Base-by-base conservation (phyloP, 2,888 invertebrate species). In the Tigriopus californicus region DNA sequence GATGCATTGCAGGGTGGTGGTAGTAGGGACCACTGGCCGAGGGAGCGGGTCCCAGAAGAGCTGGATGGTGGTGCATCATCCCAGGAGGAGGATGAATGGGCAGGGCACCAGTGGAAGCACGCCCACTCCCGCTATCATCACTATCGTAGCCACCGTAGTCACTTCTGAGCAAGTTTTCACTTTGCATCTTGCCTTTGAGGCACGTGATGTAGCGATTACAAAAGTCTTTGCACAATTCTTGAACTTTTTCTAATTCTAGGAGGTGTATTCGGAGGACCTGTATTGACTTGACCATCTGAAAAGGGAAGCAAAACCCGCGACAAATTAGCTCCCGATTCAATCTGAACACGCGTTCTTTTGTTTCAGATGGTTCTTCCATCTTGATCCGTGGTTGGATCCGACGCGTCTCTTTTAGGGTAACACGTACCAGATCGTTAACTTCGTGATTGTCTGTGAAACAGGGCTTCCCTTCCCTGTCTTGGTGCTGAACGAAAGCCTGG, bases 151-250 rank as follows among this genome's bases (percentile, higher is more conserved):
- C 68, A 2, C 80, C 78, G 70, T 86, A 86, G 70, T 86, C 86
- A 60, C 84, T 84, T 66, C 86, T 75, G 53, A 87, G 74, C 57
- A 88, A 72, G 70, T 87, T 87, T 68, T 87, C 87, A 68, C 85
- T 86, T 72, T 87, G 86, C 86, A 87, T 87, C 72, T 88, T 67
- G 40, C 55, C 60, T 70, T 89, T 89, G 65, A 91, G 75, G 69
- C 89, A 89, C 52, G 86, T 84, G 46, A 74, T 91, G 75, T 92
- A 92, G 58, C 91, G 78, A 64, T 84, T 85, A 75, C 91, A 91
- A 75, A 92, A 92, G 75, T 92, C 91, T 67, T 89, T 85, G 73
- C 91, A 92, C 66, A 92, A 70, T 72, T 92, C 91, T 72, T 90
- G 89, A 15, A 92, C 91, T 72, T 92, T 92, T 73, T 91, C 64